Evolutionary conservation across 64 coral and sea anemone genomes (phyloP), one percentile per base, ranked within the genome.

Genomic region (Acropora yongei): DNA sequence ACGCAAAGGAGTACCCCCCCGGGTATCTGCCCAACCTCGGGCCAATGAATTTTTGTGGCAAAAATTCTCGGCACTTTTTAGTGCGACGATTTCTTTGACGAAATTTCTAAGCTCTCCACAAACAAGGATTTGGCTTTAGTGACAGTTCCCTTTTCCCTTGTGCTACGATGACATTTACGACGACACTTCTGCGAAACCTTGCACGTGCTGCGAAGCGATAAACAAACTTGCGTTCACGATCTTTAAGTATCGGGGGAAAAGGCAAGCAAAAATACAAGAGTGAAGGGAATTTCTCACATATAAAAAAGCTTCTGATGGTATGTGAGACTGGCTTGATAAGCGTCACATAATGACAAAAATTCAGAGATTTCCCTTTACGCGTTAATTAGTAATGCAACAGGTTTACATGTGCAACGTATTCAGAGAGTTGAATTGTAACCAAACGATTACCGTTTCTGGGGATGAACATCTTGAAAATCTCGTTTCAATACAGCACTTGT

Each of bases 331-430:
- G 75, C 75, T 77, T 77, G 75, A 47, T 77, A 7, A 1, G 41
- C 43, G 75, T 77, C 75, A 77, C 75, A 73, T 73, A 73, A 77
- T 76, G 74, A 77, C 40, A 77, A 77, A 77, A 43, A 73, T 73
- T 73, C 71, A 73, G 71, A 73, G 71, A 73, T 4, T 73, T 73
- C 17, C 71, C 71, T 73, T 73, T 18, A 73, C 17, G 71, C n/a
- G n/a, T n/a, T n/a, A n/a, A n/a, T n/a, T n/a, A n/a, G n/a, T n/a
- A n/a, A n/a, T n/a, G n/a, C n/a, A n/a, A n/a, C n/a, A n/a, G n/a
- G n/a, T n/a, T n/a, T n/a, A n/a, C n/a, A n/a, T n/a, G n/a, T n/a
- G n/a, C n/a, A 76, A 76, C 43, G 30, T 76, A 8, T 42, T 11
- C 71, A 73, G 71, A 73, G 71, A 73, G 71, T 73, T 73, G 5